Evolutionary conservation across 2,797 vertebrate species (phyloP).

Genomic region (Phataginus tetradactyla): DNA sequence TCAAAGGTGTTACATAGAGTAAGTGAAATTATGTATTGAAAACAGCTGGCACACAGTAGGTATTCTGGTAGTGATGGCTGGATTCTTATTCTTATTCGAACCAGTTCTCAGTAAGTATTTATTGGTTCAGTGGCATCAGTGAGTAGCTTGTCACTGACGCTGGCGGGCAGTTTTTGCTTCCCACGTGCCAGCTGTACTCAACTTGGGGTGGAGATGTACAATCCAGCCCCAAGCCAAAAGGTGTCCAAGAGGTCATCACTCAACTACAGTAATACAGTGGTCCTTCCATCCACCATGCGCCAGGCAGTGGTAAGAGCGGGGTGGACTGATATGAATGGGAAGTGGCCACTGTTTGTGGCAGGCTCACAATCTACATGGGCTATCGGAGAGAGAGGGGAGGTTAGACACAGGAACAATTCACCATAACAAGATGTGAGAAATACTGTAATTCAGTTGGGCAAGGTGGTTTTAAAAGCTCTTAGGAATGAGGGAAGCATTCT

Average conservation of each 20-base stretch:
- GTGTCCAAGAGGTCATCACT: background rate
- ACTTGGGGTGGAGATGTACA: background rate
- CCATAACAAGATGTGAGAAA: background rate
- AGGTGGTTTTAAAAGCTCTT: background rate
- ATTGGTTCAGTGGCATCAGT: conserved; percentile 23
- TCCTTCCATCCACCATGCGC: background rate
- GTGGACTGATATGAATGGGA: background rate
- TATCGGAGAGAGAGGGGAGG: background rate
- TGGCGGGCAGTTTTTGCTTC: conserved; percentile 6
- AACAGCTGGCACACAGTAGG: background rate
- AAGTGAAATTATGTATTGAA: conserved; percentile 37
- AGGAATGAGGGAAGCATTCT: background rate
- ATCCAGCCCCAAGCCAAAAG: background rate
- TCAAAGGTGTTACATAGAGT: background rate
- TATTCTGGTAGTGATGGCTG: background rate
- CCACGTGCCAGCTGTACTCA: background rate
- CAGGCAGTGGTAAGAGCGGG: background rate
- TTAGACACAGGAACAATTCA: background rate
- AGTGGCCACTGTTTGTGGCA: background rate
- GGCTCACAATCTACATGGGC: background rate
- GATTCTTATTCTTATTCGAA: conserved; percentile 28
- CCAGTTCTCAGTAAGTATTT: background rate
- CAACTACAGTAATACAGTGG: background rate
- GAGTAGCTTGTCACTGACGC: conserved; percentile 33
- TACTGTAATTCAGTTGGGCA: background rate